phyloP scores from a whole-genome alignment of 2,113 vertebrate genomes.

The Chelonoidis abingdonii region DNA sequence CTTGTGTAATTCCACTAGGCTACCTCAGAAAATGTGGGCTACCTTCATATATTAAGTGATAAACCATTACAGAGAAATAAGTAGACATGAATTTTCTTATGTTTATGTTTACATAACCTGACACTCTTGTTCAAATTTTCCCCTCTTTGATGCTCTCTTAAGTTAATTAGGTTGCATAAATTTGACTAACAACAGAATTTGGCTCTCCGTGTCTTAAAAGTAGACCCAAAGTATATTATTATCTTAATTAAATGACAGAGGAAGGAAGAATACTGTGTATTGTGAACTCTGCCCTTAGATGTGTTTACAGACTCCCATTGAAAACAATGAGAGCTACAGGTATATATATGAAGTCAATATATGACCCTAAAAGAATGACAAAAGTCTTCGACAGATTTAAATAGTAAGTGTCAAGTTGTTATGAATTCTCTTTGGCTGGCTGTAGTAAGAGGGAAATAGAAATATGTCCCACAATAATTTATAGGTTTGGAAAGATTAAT shows the following conservation, averaged over 20 bases:
- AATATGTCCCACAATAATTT: constrained; percentile 55
- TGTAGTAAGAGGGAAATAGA: constrained; percentile 45
- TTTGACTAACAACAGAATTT: neutral
- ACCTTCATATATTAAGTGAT: neutral
- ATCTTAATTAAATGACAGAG: neutral
- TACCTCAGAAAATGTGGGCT: neutral
- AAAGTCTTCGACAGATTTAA: constrained; percentile 45
- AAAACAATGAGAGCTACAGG: neutral
- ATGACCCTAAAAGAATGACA: constrained; percentile 25
- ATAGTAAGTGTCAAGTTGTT: constrained; percentile 45
- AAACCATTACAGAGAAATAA: neutral
- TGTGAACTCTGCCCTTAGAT: neutral
- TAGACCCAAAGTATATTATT: neutral
- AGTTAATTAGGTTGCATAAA: neutral
- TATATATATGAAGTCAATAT: constrained; percentile 25
- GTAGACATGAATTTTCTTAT: neutral
- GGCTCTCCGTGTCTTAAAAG: neutral
- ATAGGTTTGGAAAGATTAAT: constrained; percentile 64
- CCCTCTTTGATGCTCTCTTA: neutral
- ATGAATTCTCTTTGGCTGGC: constrained; percentile 32
- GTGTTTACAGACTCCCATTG: neutral
- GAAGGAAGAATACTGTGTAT: neutral
- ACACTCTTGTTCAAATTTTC: neutral
- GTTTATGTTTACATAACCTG: neutral
- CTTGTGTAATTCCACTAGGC: neutral